phyloP scores from a whole-genome alignment of 2,797 vertebrate genomes.

The Clarias pachynema region DNA sequence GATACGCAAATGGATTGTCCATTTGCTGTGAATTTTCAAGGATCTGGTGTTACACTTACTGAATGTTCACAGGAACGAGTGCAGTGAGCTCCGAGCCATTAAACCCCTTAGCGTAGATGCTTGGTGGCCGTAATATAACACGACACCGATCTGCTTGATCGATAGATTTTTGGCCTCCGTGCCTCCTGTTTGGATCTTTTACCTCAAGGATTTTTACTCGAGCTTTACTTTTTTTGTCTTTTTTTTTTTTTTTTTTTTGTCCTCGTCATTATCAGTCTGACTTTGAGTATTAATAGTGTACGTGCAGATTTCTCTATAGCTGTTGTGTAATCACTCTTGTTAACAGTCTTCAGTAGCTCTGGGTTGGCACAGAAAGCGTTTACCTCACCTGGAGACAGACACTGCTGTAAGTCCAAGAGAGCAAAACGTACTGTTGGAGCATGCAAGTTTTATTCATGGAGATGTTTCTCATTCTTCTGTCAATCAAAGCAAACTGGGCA shows the following conservation, averaged over 20 bases:
- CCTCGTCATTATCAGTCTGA: not conserved
- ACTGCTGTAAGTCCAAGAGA: too few species aligned
- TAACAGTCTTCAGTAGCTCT: too few species aligned
- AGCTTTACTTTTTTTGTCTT: not conserved
- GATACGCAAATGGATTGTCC: too few species aligned
- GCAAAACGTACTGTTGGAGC: too few species aligned
- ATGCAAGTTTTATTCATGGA: too few species aligned
- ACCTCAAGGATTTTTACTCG: not conserved
- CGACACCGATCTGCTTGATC: not conserved
- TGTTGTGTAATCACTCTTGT: not conserved
- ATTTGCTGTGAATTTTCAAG: too few species aligned
- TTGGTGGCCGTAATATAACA: not conserved
- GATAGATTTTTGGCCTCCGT: not conserved
- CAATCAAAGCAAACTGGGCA: not conserved
- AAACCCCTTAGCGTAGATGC: not conserved
- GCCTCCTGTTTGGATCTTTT: not conserved
- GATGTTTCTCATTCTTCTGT: not conserved
- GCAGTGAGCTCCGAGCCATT: too few species aligned
- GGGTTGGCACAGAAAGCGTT: too few species aligned
- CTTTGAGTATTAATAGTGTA: not conserved
- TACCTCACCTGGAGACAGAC: too few species aligned
- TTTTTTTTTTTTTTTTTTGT: not conserved
- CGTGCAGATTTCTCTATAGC: not conserved
- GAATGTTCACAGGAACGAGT: too few species aligned
- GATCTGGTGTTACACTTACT: too few species aligned